Evolutionary conservation across 2,113 vertebrate species (phyloP).

Genomic region (Callopanchax toddi): DNA sequence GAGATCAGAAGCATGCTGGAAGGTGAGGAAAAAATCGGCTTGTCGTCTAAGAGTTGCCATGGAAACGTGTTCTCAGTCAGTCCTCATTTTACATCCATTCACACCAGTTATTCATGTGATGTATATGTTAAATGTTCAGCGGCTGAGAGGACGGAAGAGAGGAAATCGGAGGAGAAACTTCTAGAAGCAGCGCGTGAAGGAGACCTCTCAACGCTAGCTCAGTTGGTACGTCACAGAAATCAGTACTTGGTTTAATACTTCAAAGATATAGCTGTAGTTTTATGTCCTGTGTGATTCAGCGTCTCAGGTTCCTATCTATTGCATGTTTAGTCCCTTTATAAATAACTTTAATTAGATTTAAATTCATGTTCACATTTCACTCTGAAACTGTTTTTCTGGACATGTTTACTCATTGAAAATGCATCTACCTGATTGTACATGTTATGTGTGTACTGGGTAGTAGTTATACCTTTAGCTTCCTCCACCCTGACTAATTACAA

Average conservation of each 20-base stretch:
- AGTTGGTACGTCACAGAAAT: constrained; percentile 81
- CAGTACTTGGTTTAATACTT: not conserved
- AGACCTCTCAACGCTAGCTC: constrained; percentile 79
- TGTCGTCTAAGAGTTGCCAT: constrained; percentile 13
- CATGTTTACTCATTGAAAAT: no score
- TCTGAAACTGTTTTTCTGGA: no score
- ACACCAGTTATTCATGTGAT: not conserved
- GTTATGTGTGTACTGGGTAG: no score
- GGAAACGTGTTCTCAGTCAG: not conserved
- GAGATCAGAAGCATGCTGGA: constrained; percentile 94
- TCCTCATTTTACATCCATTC: not conserved
- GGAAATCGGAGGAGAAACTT: constrained; percentile 90
- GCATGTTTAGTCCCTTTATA: no score
- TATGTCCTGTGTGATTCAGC: no score
- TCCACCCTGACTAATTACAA: no score
- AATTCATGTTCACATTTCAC: no score
- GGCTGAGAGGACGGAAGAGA: constrained; percentile 93
- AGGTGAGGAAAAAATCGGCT: constrained; percentile 78
- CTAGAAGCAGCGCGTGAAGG: constrained; percentile 91
- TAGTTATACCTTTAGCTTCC: no score
- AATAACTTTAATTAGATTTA: no score
- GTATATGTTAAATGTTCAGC: constrained; percentile 69
- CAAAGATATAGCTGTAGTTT: no score
- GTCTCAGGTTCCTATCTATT: no score
- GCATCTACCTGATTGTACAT: no score